phyloP scores from a whole-genome alignment of 1,140 invertebrate species.

The Hypsibius dujardini region DNA sequence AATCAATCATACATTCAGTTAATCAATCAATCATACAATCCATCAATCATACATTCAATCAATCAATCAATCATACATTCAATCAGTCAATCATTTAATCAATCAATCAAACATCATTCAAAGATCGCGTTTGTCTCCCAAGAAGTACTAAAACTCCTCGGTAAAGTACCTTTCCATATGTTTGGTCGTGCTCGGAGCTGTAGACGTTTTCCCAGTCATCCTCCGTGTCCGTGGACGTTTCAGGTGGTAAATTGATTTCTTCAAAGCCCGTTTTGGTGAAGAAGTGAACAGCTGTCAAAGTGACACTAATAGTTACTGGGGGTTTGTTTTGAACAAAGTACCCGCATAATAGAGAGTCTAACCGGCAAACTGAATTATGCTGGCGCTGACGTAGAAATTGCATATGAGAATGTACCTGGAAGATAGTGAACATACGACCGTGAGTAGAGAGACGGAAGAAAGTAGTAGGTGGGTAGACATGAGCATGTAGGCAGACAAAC shows the following conservation, averaged over 20 bases:
- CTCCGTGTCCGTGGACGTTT: neutral
- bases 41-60: too few species aligned
- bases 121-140: too few species aligned
- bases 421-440: slow-evolving; percentile 21
- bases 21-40: too few species aligned
- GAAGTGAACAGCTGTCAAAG: slow-evolving; percentile 28
- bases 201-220: slow-evolving; percentile 8
- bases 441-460: too few species aligned
- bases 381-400: slow-evolving; percentile 30
- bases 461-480: too few species aligned
- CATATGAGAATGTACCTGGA: slow-evolving; percentile 27
- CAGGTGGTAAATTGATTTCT: slow-evolving; percentile 17
- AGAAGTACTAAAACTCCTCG: too few species aligned
- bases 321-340: neutral
- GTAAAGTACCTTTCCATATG: neutral
- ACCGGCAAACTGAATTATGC: slow-evolving; percentile 32
- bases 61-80: too few species aligned
- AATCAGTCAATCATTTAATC: too few species aligned
- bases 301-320: neutral
- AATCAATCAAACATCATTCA: too few species aligned
- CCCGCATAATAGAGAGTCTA: neutral
- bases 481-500: too few species aligned
- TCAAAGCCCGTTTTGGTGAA: slow-evolving; percentile 29
- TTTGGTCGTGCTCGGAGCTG: neutral
- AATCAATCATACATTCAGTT: too few species aligned